Evolutionary conservation across 1,140 invertebrate species (phyloP), one percentile per base, ranked within the genome.

Genomic region (Microplitis demolitor): DNA sequence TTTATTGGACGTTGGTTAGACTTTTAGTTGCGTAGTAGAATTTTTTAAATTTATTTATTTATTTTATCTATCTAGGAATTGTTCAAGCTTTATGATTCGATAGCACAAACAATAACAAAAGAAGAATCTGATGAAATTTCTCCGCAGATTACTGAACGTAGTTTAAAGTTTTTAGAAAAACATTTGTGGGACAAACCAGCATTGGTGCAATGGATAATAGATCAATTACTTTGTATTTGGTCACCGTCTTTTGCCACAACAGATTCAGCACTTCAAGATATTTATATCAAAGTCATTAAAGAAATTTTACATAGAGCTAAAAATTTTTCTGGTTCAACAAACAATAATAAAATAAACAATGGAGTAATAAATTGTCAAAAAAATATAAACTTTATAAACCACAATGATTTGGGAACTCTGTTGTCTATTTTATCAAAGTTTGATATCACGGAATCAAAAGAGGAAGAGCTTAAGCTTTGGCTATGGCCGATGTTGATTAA

Each of bases 391-490:
- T 9, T 63, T 8, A 31, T 72, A n/a, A 61, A 72, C 54, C 69
- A 76, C 62, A 35, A 56, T 62, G 9, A 74, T 31, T 74, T 80
- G 45, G 69, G 53, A 67, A 70, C 16, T 53, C 13, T 79, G 8
- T 66, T 85, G n/a, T 80, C 79, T 51, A 75, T 85, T 71, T 78
- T 86, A 66, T 84, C 83, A 39, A 81, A 78, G 79, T 66, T 85
- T 60, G 72, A 82, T 24, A 9, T 85, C 35, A 72, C 72, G 16
- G 74, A 80, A 31, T 61, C 60, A 4, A 75, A 79, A 45, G 76
- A 79, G 69, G 64, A 77, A 51, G 67, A 82, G 53, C 60, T 82
- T 39, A 35, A 78, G 3, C 50, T 34, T 33, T 82, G 72, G 78
- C 35, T 83, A 33, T 84, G 68, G 77, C 79, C 82, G 37, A 54